Conservation (phyloP, 1,140 invertebrate genomes). For the Odontomachus brunneus region DNA sequence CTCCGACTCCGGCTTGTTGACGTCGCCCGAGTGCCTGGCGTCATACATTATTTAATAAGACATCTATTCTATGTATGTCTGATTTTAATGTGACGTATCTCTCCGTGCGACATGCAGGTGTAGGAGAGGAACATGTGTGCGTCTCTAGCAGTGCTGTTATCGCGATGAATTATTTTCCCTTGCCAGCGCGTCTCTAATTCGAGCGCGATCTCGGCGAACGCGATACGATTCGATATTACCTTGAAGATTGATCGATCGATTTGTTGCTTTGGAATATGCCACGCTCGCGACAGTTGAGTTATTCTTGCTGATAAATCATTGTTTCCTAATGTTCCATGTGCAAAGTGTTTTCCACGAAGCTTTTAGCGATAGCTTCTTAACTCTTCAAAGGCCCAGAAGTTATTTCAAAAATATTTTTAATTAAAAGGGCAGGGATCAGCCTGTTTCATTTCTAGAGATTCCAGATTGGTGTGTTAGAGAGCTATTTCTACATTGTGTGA, state of each 20-base stretch:
- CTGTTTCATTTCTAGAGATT: too few relatives aligned
- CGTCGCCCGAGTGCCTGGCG: conserved; percentile 10
- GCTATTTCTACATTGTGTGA: too few relatives aligned
- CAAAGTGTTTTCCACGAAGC: too few relatives aligned
- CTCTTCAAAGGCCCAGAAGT: too few relatives aligned
- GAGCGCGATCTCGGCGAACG: conserved; percentile 4
- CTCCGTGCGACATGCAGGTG: not conserved
- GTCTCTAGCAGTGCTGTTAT: not conserved
- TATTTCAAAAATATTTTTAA: too few relatives aligned
- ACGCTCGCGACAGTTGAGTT: not conserved
- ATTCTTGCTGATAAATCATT: not conserved
- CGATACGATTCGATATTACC: not conserved
- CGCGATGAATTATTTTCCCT: conserved; percentile 11
- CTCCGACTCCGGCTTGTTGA: conserved; percentile 46
- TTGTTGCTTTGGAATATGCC: not conserved
- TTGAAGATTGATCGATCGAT: too few relatives aligned
- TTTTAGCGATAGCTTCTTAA: too few relatives aligned
- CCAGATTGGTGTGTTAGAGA: too few relatives aligned
- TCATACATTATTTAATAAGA: conserved; percentile 68
- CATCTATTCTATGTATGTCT: conserved; percentile 52
- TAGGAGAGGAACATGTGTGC: not conserved
- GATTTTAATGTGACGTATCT: too few relatives aligned
- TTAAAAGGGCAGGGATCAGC: too few relatives aligned
- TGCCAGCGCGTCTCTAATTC: not conserved
- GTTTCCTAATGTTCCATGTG: too few relatives aligned